phyloP scores from a whole-genome alignment of 2,888 invertebrate species.

The Xanthorhoe designata region DNA sequence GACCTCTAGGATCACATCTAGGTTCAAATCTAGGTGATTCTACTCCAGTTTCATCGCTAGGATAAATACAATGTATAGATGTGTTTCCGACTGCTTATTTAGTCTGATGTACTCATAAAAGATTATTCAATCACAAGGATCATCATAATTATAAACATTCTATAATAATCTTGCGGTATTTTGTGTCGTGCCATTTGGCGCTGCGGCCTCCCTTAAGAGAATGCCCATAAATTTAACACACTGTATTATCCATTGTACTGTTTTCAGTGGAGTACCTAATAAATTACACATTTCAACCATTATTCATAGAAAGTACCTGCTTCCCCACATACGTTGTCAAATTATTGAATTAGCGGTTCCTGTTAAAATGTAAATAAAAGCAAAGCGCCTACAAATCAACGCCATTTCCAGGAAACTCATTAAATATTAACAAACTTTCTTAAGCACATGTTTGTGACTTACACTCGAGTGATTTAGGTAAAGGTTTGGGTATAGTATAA shows the following conservation, averaged over 20 bases:
- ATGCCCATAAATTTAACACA: slow-evolving; percentile 1
- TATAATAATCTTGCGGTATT: not conserved
- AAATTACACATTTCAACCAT: slow-evolving; percentile 27
- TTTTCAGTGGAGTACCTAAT: slow-evolving; percentile 10
- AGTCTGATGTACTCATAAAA: too few species aligned
- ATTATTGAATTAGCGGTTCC: slow-evolving; percentile 75
- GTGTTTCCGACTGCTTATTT: too few species aligned
- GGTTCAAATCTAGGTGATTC: too few species aligned
- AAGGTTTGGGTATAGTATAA: slow-evolving; percentile 36
- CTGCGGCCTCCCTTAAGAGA: not conserved
- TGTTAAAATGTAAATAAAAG: slow-evolving; percentile 72
- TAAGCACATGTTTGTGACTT: slow-evolving; percentile 81
- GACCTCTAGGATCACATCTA: too few species aligned
- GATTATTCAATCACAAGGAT: too few species aligned
- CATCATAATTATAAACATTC: too few species aligned
- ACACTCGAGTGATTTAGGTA: slow-evolving; percentile 50
- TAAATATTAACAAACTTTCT: slow-evolving; percentile 84
- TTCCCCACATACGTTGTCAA: slow-evolving; percentile 60
- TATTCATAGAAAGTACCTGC: slow-evolving; percentile 39
- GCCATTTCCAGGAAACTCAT: slow-evolving; percentile 65
- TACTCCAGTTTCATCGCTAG: too few species aligned
- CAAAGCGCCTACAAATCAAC: slow-evolving; percentile 76
- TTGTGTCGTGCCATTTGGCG: not conserved
- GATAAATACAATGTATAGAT: too few species aligned
- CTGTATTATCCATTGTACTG: not conserved